Evolutionary conservation across 2,888 invertebrate genomes (phyloP).

Genomic region (Heliothis peltigera): DNA sequence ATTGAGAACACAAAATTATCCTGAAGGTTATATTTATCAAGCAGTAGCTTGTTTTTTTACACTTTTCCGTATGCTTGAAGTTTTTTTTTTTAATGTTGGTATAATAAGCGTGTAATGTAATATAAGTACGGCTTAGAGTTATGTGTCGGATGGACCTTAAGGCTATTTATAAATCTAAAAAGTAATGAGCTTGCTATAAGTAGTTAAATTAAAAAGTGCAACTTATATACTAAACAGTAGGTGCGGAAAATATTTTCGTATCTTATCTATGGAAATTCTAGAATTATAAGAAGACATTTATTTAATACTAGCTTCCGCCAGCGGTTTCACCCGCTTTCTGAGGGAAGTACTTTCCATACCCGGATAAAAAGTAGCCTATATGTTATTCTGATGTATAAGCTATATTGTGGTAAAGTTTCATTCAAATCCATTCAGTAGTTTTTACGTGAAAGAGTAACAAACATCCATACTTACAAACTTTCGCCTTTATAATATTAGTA

Average conservation of each 20-base stretch:
- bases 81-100: not conserved
- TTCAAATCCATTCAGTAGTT: too few relatives aligned
- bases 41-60: not conserved
- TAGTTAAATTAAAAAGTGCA: not conserved
- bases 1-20: conserved; percentile 23
- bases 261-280: not conserved
- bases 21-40: conserved; percentile 11
- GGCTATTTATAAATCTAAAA: not conserved
- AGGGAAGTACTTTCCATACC: too few relatives aligned
- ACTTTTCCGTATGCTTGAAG: not conserved
- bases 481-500: too few relatives aligned
- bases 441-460: too few relatives aligned
- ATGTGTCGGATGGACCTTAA: not conserved
- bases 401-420: too few relatives aligned
- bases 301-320: too few relatives aligned
- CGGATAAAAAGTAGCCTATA: too few relatives aligned
- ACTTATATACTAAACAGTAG: not conserved
- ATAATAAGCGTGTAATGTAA: not conserved
- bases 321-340: too few relatives aligned
- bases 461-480: too few relatives aligned
- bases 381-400: too few relatives aligned
- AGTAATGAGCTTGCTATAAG: not conserved
- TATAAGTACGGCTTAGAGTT: not conserved
- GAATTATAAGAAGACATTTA: not conserved
- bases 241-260: not conserved